Evolutionary conservation across 2,113 vertebrate species (phyloP).

Genomic region (Elaphurus davidianus): DNA sequence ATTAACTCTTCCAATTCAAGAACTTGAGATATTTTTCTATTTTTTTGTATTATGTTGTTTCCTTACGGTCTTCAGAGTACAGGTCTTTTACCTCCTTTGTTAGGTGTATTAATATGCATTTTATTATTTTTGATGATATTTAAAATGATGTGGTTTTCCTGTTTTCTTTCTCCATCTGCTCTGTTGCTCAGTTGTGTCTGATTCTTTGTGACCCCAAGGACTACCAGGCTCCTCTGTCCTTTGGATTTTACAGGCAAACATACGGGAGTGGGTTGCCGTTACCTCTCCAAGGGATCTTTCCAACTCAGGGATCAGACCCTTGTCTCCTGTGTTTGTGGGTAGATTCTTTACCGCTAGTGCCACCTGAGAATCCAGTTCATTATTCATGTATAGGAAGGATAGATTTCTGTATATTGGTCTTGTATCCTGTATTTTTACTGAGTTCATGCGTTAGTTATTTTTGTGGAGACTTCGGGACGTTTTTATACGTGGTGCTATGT

Average conservation of each 20-base stretch:
- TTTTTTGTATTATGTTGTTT: neutral
- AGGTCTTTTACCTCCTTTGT: neutral
- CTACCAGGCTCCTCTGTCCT: neutral
- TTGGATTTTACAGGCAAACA: neutral
- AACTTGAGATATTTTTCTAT: neutral
- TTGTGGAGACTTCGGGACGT: neutral
- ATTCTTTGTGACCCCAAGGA: rapidly evolving
- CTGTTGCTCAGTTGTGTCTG: neutral
- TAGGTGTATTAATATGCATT: neutral
- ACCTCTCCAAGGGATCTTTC: neutral
- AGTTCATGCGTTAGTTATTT: neutral
- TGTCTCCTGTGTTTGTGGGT: neutral
- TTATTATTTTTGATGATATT: neutral
- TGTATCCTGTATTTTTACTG: neutral
- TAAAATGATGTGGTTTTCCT: neutral
- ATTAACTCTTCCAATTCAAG: neutral
- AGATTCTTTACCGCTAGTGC: neutral
- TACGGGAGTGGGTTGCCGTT: neutral
- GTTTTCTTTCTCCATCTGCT: neutral
- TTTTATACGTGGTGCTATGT: neutral
- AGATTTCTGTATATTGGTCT: neutral
- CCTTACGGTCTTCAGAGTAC: neutral
- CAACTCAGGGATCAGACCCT: neutral
- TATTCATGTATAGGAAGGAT: neutral
- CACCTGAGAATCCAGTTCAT: neutral